phyloP scores from a whole-genome alignment of 23 tunicate genomes.

The Pegea sp. region DNA sequence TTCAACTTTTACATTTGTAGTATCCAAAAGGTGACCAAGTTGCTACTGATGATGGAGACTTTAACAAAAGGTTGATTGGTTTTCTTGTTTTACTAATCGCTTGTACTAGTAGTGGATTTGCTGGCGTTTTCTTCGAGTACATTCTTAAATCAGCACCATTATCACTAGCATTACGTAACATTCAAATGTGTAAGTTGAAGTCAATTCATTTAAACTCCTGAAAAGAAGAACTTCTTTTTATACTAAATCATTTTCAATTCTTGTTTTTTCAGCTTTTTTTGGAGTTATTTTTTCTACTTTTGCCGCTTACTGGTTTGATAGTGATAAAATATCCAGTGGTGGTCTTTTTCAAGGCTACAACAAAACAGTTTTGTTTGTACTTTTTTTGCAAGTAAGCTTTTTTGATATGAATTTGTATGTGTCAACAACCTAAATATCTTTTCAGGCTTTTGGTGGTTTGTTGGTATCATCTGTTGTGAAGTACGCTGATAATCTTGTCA shows the following conservation, averaged over 20 bases:
- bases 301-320: constrained; percentile 5
- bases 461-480: constrained; percentile 51
- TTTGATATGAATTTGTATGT: too few relatives aligned
- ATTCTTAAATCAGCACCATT: constrained; percentile 26
- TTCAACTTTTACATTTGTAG: too few relatives aligned
- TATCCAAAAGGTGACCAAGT: too few relatives aligned
- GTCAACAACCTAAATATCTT: too few relatives aligned
- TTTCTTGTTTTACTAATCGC: constrained; percentile 17
- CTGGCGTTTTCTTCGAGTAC: constrained; percentile 76
- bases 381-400: constrained; percentile 49
- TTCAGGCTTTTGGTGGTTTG: constrained; percentile 60
- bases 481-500: constrained; percentile 57
- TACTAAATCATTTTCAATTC: background rate
- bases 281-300: constrained; percentile 27
- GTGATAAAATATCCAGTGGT: constrained; percentile 8
- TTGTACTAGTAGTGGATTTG: constrained; percentile 54
- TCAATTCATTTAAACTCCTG: too few relatives aligned
- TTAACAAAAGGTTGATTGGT: constrained; percentile 19
- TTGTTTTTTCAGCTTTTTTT: constrained; percentile 20
- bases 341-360: constrained; percentile 68
- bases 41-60: background rate
- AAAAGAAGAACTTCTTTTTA: background rate
- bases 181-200: constrained; percentile 47
- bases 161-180: constrained; percentile 46
- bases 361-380: constrained; percentile 10